phyloP scores from a whole-genome alignment of 2,113 vertebrate species.

The Orycteropus afer region DNA sequence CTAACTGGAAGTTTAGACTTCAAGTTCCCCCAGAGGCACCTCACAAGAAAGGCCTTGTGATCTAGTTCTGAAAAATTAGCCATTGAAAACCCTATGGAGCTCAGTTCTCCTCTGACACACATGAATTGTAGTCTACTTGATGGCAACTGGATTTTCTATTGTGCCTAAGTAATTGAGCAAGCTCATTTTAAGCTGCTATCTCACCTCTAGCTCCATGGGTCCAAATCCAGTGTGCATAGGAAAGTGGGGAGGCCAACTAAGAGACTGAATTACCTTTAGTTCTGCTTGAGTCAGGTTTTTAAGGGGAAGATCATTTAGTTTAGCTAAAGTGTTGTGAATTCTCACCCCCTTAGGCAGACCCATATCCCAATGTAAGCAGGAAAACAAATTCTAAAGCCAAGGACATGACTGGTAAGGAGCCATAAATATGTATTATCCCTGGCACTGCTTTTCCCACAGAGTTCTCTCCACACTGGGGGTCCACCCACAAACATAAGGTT shows the following conservation, averaged over 20 bases:
- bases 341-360: conserved; percentile 67
- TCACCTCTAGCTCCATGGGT: not conserved
- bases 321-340: conserved; percentile 53
- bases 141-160: not conserved
- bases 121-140: not conserved
- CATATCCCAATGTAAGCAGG: conserved; percentile 43
- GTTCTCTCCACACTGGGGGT: not conserved
- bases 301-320: conserved; percentile 55
- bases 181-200: not conserved
- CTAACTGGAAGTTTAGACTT: not conserved
- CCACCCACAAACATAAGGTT: not conserved
- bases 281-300: conserved; percentile 58
- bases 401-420: conserved; percentile 64
- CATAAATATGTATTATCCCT: conserved; percentile 58
- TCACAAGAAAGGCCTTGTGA: not conserved
- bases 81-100: not conserved
- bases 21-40: not conserved
- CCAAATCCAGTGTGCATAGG: not conserved
- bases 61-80: not conserved
- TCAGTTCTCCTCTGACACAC: not conserved
- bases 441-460: not conserved
- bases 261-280: not conserved
- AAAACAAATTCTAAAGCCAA: conserved; percentile 75
- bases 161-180: not conserved
- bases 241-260: not conserved